phyloP scores from a whole-genome alignment of 2,113 vertebrate species.

The Melozone crissalis region DNA sequence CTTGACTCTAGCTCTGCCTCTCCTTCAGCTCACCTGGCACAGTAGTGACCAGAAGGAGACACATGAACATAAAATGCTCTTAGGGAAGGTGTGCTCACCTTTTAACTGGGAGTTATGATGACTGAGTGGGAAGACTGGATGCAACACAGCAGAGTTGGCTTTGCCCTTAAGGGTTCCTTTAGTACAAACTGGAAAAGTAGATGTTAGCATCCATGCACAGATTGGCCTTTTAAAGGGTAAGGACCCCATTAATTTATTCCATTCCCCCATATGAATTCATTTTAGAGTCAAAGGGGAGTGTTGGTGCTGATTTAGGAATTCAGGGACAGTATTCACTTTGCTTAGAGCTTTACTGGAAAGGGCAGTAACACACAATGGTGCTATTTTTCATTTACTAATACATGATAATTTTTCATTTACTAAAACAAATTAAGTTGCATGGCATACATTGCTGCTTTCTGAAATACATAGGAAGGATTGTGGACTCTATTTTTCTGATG shows the following conservation, averaged over 20 bases:
- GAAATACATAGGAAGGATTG: background rate
- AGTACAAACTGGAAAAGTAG: background rate
- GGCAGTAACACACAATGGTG: background rate
- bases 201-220: background rate
- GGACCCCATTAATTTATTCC: background rate
- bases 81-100: background rate
- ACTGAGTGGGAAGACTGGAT: background rate
- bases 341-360: background rate
- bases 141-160: background rate
- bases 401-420: background rate
- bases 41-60: background rate
- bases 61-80: background rate
- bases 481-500: background rate
- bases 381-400: background rate
- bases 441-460: background rate
- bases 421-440: background rate
- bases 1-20: background rate
- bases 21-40: background rate
- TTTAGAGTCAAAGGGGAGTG: background rate
- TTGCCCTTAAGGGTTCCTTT: background rate
- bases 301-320: background rate
- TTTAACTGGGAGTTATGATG: background rate
- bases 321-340: fast-evolving
- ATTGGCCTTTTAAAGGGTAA: background rate
- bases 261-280: background rate